Evolutionary conservation across 2,113 vertebrate genomes (phyloP), one percentile per base, ranked within the genome.

Genomic region (Tachysurus vachellii): DNA sequence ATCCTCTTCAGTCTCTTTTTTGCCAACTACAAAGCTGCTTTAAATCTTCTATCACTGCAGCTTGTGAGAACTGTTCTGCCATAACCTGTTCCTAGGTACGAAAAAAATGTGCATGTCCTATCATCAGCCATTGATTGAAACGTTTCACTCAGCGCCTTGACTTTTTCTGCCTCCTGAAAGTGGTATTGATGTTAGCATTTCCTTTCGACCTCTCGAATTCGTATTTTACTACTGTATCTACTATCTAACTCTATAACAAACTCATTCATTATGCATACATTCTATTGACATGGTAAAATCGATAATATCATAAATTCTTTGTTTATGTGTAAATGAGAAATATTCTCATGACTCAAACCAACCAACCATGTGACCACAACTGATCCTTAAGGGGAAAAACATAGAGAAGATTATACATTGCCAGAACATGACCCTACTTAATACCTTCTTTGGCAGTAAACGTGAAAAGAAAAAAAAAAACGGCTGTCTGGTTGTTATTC

Each of bases 401-500:
- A 66, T 62, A 21, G 23, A 76, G 59, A 62, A 19, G 11, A 71
- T 53, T 26, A 56, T 53, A 36, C 36, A 36, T 44, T 83, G 83
- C 56, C 61, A 82, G 61, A 42, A 44, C 7, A 17, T 73, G 85
- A 89, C 61, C 73, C 59, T 85, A 28, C 26, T 82, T 44, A 82
- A 47, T 70, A 62, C 85, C 70, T 76, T 28, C 31, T 90, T 88
- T 82, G 54, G 68, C 88, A 85, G 85, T 70, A 85, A 85, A 89
- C 89, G 90, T 89, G 83, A 79, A 89, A 92, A 87, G 91, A 83
- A 90, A 64, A 76, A 86, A 87, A 91, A 77, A 88, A 61, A 76
- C 85, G 90, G 86, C 90, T 44, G 68, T 73, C 88, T 88, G 85
- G 53, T 92, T 92, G 88, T 89, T 88, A 80, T 87, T 93, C 89